Base-by-base conservation (phyloP, 2,797 vertebrate species). In the Oophaga sylvatica region DNA sequence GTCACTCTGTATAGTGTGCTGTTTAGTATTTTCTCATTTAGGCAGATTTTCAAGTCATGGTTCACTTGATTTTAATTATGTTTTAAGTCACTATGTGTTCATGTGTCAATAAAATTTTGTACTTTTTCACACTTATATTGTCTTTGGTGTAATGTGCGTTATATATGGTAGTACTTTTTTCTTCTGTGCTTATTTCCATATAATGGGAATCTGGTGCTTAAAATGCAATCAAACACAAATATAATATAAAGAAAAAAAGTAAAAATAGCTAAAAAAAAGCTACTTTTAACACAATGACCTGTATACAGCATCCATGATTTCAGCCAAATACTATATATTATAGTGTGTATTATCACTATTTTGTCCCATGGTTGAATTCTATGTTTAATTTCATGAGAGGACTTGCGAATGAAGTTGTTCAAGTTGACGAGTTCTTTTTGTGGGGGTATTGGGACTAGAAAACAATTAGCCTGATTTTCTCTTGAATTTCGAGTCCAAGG, bases 381-480 rank as follows among this genome's bases (percentile, higher is more conserved):
- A 48, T 26, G 53, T 63, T 65, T 41, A 56, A 62, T 82, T 87
- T 83, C 35, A 11, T 41, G 29, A 26, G 45, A 68, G 26, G 62
- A 59, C 70, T 87, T 53, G 29, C 45, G 63, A 87, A 68, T 60
- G 76, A 81, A 81, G 78, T 85, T 73, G 13, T 62, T 85, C 12
- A 93, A 92, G 78, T 86, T 94, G 85, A 79, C 92, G 88, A 91
- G 93, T 95, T 94, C 94, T 91, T 92, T 92, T 94, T 95, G 90
- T 93, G 92, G 92, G 93, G 93, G 90, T 92, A 94, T 93, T 92
- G 93, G 92, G 93, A 94, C 91, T 93, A 93, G 91, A 92, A 90
- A 94, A 93, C 94, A 95, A 95, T 95, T 94, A 94, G 90, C 93
- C 94, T 94, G 93, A 95, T 94, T 95, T 95, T 93, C 91, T 94